Evolutionary conservation across 2,888 invertebrate genomes (phyloP).

Genomic region (Zhuqinia jingwanae): DNA sequence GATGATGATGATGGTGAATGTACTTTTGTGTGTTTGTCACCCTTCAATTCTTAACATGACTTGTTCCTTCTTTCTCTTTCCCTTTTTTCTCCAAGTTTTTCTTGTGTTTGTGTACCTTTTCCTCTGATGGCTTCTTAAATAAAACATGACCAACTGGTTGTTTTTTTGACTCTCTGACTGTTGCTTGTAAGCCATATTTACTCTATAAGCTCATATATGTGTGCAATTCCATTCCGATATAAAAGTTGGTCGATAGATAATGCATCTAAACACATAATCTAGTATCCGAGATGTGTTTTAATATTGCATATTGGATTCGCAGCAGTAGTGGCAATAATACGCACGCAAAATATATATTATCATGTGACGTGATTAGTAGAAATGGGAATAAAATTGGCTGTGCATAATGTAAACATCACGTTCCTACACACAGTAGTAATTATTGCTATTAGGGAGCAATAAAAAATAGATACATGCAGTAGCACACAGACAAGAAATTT

Average conservation of each 20-base stretch:
- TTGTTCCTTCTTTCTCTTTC: conserved; percentile 3
- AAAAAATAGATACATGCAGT: conserved; percentile 17
- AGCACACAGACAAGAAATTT: no score
- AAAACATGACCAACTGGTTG: conserved; percentile 33
- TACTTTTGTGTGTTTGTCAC: conserved; percentile 42
- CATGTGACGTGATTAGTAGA: conserved; percentile 45
- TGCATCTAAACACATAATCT: not conserved
- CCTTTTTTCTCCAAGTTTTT: conserved; percentile 18
- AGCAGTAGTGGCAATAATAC: not conserved
- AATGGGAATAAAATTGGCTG: conserved; percentile 51
- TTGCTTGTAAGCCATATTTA: no score
- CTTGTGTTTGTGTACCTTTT: not conserved
- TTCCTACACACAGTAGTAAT: conserved; percentile 21
- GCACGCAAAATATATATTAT: conserved; percentile 19
- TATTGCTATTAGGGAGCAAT: conserved; percentile 35
- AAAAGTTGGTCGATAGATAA: not conserved
- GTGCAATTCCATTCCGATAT: not conserved
- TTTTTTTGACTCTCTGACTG: no score
- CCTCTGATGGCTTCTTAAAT: conserved; percentile 40
- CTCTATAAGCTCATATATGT: no score
- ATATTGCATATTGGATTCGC: not conserved
- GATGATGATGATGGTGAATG: not conserved
- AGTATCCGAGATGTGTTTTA: no score
- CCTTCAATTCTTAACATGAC: conserved; percentile 37
- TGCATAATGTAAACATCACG: conserved; percentile 56